Evolutionary conservation across 2,888 invertebrate species (phyloP).

Genomic region (Oligia latruncula): DNA sequence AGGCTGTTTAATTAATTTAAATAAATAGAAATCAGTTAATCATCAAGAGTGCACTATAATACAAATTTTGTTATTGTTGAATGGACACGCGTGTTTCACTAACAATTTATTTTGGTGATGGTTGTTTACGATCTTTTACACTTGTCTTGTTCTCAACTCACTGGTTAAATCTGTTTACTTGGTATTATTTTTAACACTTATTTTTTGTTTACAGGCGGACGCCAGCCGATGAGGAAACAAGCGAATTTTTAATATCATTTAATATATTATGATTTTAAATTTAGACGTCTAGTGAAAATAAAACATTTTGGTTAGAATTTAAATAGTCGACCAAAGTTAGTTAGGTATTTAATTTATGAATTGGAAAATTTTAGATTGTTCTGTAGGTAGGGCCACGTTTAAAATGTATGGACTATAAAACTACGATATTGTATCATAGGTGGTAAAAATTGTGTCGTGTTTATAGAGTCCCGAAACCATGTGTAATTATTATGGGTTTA

Average conservation of each 20-base stretch:
- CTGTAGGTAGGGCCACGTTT: constrained; percentile 55
- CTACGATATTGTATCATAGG: constrained; percentile 38
- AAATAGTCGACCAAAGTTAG: constrained; percentile 81
- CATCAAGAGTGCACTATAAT: constrained; percentile 48
- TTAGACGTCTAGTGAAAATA: constrained; percentile 61
- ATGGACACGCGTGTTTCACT: constrained; percentile 52
- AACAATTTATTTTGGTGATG: constrained; percentile 55
- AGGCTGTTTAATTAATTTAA: constrained; percentile 40
- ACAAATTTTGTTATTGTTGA: constrained; percentile 33
- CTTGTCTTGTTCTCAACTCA: background rate
- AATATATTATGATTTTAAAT: constrained; percentile 40
- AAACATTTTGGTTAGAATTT: constrained; percentile 67
- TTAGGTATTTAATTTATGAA: constrained; percentile 69
- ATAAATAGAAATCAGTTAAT: constrained; percentile 8
- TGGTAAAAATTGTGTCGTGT: constrained; percentile 47
- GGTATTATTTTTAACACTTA: background rate
- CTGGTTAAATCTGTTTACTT: background rate
- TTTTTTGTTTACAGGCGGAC: constrained; percentile 73
- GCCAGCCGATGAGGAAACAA: constrained; percentile 70
- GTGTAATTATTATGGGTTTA: constrained; percentile 53
- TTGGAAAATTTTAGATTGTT: constrained; percentile 40
- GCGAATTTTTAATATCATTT: constrained; percentile 41
- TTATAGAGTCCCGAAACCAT: constrained; percentile 42
- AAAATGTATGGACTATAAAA: constrained; percentile 49
- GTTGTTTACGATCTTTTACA: constrained; percentile 24